Evolutionary conservation across 2,113 vertebrate genomes (phyloP), one percentile per base, ranked within the genome.

Genomic region (Camarhynchus parvulus): DNA sequence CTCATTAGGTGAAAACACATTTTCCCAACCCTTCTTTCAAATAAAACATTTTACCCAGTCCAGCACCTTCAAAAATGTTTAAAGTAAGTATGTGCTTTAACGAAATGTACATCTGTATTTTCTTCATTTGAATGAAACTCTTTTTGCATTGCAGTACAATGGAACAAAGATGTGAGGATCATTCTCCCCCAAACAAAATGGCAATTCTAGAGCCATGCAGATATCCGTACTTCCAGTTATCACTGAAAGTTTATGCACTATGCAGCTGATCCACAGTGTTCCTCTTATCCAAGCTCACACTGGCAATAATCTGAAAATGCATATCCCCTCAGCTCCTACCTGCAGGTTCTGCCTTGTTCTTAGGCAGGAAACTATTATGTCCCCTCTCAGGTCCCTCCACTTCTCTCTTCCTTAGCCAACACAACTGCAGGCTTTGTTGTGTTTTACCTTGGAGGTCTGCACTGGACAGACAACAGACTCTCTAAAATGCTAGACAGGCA

Each of bases 231-330:
- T 94, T 55, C 13, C 77, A 83, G 44, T 41, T 88, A 53, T 15
- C 42, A 89, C 33, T 46, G 49, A 27, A 74, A 81, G 19, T 31
- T 62, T 53, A 77, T 1, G 4, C 0, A 2, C 30, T 25, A 15
- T 49, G 76, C 44, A 75, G 42, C 7, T 55, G 27, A 15, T 9
- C 9, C 15, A 23, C 47, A 41, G 33, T 6, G 24, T 3, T 87
- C 7, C 39, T 50, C 69, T 46, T 13, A 68, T 7, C 17, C 0
- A 2, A 70, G 28, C 15, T 41, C 30, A 46, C 0, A 0, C 21
- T 46, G 10, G 41, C 53, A 88, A 50, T 22, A n/a, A 55, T 17
- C 22, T 63, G 30, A 33, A 92, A 64, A 69, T 15, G 20, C 63
- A 63, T 1, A 10, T 20, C 3, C 37, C 11, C 31, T 33, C 10